A percentile compares a stretch with the other conserved stretches of the same genome.
Evolutionary conservation across 2,888 invertebrate genomes (phyloP).

Genomic region (Phalera bucephala): DNA sequence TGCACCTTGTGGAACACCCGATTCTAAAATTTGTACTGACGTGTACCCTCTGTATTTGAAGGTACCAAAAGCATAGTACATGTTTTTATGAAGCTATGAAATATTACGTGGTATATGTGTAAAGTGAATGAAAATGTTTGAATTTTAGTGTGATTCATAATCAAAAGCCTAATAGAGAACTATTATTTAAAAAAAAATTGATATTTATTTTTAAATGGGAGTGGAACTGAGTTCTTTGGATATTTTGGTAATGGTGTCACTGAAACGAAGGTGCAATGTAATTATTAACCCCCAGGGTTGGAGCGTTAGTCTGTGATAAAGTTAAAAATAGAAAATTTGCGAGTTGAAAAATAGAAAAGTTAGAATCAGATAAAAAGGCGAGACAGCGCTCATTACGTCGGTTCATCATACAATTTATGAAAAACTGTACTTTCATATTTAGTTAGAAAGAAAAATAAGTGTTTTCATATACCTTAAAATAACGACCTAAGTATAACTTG

Average conservation of each 20-base stretch:
- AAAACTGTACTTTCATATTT: slow-evolving; percentile 37
- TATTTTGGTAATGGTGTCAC: slow-evolving; percentile 51
- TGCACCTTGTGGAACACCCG: slow-evolving; percentile 51
- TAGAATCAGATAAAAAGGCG: slow-evolving; percentile 49
- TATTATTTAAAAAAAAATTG: slow-evolving; percentile 30
- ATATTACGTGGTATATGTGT: slow-evolving; percentile 16
- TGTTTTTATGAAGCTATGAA: slow-evolving; percentile 24
- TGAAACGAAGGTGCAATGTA: slow-evolving; percentile 70
- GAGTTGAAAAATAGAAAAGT: slow-evolving; percentile 39
- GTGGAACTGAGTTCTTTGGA: slow-evolving; percentile 57
- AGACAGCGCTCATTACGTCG: slow-evolving; percentile 55
- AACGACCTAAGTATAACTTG: slow-evolving; percentile 44
- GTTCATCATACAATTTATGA: slow-evolving; percentile 20
- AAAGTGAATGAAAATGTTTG: slow-evolving; percentile 24
- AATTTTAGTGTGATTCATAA: slow-evolving; percentile 38
- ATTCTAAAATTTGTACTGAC: slow-evolving; percentile 15
- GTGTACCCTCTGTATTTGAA: slow-evolving; percentile 8
- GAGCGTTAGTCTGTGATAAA: slow-evolving; percentile 79
- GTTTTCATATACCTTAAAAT: slow-evolving; percentile 65
- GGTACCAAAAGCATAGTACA: slow-evolving; percentile 15
- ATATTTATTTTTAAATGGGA: slow-evolving; percentile 33
- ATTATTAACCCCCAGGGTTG: slow-evolving; percentile 61
- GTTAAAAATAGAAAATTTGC: slow-evolving; percentile 56
- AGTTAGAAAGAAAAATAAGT: slow-evolving; percentile 54
- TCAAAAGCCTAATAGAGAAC: slow-evolving; percentile 48